A percentile compares a stretch with the other conserved stretches of the same genome.
Evolutionary conservation across 2,797 vertebrate species (phyloP).

Genomic region (Pristis pectinata): DNA sequence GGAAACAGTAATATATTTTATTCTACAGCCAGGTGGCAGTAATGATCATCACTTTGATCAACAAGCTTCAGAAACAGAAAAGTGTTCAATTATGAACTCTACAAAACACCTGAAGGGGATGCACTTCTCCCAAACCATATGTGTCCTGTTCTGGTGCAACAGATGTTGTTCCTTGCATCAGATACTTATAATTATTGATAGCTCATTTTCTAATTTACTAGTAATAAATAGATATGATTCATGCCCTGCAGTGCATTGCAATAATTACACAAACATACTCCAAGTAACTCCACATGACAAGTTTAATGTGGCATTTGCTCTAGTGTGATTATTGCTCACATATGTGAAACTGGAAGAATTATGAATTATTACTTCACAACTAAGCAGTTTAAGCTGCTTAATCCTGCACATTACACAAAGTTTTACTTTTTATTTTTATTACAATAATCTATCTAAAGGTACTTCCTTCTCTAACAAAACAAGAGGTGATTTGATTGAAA

Average conservation of each 20-base stretch:
- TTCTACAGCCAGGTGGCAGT: constrained; percentile 1
- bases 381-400: background rate
- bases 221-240: background rate
- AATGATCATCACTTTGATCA: background rate
- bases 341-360: background rate
- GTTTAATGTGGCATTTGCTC: background rate
- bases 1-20: background rate
- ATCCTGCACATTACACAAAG: background rate
- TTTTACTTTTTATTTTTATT: background rate
- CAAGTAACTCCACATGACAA: background rate
- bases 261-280: background rate
- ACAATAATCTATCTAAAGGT: background rate
- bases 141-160: background rate
- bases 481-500: too few species aligned
- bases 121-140: background rate
- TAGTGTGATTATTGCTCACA: background rate
- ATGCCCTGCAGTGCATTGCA: background rate
- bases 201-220: background rate
- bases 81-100: background rate
- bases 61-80: background rate
- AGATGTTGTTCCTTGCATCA: background rate
- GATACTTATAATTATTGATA: constrained; percentile 24
- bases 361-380: background rate
- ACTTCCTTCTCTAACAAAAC: background rate
- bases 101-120: constrained; percentile 1